These are phyloP conservation scores for Eupithecia tripunctaria DNA, from an alignment of 2,888 invertebrate species.

Conservation along the genomic window DNA sequence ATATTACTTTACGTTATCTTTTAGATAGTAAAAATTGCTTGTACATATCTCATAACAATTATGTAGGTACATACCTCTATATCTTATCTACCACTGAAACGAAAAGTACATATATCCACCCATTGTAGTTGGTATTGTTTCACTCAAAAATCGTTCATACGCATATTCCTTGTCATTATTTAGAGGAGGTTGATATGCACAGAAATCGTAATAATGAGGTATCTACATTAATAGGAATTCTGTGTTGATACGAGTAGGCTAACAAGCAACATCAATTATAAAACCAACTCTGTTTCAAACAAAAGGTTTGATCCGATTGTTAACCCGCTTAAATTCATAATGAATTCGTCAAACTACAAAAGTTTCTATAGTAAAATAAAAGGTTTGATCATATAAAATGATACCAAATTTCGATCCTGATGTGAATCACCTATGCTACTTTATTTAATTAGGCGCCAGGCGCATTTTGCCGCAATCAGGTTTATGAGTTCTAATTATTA, in stretches of 20 bases:
- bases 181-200: not conserved
- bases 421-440: not conserved
- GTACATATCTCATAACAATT: no score
- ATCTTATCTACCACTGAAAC: not conserved
- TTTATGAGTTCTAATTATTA: not conserved
- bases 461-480: not conserved
- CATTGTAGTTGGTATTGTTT: not conserved
- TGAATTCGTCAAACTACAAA: no score
- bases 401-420: not conserved
- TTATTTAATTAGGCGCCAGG: not conserved
- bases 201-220: no score
- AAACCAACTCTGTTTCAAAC: no score
- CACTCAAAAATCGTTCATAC: not conserved
- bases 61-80: no score
- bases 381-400: not conserved
- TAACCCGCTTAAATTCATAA: no score
- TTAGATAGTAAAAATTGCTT: no score
- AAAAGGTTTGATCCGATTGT: no score
- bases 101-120: no score
- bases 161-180: not conserved
- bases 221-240: no score
- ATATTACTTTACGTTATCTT: no score
- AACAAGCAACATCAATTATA: not conserved
- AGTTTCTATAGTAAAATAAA: no score
- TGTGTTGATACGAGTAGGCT: not conserved